Conservation (phyloP, 64 coral and sea anemone species). For the Pocillopora verrucosa region DNA sequence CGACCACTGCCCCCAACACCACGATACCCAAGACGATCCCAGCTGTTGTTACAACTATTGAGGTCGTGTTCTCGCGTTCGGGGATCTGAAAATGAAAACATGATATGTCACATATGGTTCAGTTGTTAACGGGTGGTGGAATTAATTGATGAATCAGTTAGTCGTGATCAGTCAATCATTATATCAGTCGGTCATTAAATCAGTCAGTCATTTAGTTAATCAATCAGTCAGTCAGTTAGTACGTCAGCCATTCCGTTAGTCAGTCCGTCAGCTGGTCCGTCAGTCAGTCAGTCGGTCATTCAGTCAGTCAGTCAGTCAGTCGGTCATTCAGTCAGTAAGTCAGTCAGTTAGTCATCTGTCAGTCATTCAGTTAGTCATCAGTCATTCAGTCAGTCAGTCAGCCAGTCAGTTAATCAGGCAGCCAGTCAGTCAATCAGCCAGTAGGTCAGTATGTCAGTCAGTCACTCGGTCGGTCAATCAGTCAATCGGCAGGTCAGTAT, state of each 20-base stretch:
- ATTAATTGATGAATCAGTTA: too few species aligned
- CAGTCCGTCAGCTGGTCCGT: background rate
- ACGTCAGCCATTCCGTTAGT: background rate
- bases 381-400: background rate
- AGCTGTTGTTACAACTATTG: constrained; percentile 66
- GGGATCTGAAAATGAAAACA: constrained; percentile 56
- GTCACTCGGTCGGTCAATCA: background rate
- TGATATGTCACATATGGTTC: too few species aligned
- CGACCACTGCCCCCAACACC: constrained; percentile 48
- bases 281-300: background rate
- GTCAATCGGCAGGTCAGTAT: background rate
- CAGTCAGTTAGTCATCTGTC: background rate
- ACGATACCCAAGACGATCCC: constrained; percentile 74
- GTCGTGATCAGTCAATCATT: background rate
- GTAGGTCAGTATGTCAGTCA: background rate
- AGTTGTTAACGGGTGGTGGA: background rate
- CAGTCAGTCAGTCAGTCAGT: background rate
- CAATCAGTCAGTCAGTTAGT: background rate
- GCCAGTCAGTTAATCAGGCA: background rate
- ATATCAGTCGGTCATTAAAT: background rate
- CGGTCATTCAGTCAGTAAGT: background rate
- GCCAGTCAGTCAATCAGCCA: background rate
- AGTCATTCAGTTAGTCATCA: background rate
- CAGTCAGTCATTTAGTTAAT: background rate
- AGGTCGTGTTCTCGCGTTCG: constrained; percentile 63